Evolutionary conservation across 2,888 invertebrate genomes (phyloP), one percentile per base, ranked within the genome.

Genomic region (Dryococelus australis): DNA sequence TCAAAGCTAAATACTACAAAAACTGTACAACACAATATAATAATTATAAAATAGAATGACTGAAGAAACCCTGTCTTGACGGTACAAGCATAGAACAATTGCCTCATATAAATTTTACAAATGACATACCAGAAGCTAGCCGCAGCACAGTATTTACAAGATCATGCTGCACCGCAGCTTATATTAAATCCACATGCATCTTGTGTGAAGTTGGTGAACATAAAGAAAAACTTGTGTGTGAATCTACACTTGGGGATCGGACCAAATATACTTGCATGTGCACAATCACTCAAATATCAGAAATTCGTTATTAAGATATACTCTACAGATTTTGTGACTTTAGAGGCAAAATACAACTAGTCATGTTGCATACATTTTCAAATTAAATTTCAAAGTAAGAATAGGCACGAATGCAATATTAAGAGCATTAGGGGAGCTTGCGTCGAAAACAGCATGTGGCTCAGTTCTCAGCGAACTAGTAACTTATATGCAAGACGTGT

Each of bases 211-310:
- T 78, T 20, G 78, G 78, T 65, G 5, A 65, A 65, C n/a, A 65
- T 65, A 65, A 65, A n/a, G 20, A 65, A 65, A 65, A 65, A 65
- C 78, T 65, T 5, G 78, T 65, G 78, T 65, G 24, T 78, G 6
- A 8, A 78, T 78, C 24, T n/a, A 80, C 80, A 80, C n/a, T 80
- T 80, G 80, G 80, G 24, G n/a, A 80, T 80, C 13, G 80, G n/a
- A 80, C 80, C 80, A 80, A 80, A n/a, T 28, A 80, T 80, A 80
- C 80, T 80, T n/a, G n/a, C 80, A 12, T 28, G n/a, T 80, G 80
- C 0, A 80, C 80, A 80, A n/a, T 3, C 80, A n/a, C 80, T 80
- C 80, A 8, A 78, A 78, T 0, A 78, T 26, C 78, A 78, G 78
- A 78, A 78, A 78, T n/a, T n/a, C 6, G 10, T 78, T 78, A 78